These are phyloP conservation scores for Hydropsyche tenuis DNA, from an alignment of 1,140 invertebrate genomes.

Conservation along the genomic window DNA sequence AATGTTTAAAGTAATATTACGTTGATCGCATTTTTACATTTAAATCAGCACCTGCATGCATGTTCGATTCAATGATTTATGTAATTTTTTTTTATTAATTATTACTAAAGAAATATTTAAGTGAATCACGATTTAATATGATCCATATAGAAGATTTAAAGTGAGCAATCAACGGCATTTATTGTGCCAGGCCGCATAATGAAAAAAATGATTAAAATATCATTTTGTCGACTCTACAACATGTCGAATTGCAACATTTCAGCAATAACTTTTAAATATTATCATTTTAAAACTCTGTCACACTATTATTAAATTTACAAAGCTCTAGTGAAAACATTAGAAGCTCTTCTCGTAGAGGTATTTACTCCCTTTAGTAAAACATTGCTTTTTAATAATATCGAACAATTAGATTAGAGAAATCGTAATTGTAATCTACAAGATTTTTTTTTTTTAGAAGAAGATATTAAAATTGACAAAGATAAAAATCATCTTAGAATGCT, in stretches of 20 bases:
- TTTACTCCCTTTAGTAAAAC: constrained; percentile 13
- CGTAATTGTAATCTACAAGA: constrained; percentile 28
- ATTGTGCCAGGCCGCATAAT: constrained; percentile 36
- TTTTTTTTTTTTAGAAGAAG: constrained; percentile 26
- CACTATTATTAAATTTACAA: constrained; percentile 30
- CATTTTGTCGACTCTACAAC: constrained; percentile 8
- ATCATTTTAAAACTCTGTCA: constrained; percentile 1
- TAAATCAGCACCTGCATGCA: constrained; percentile 45
- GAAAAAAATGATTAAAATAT: constrained; percentile 7
- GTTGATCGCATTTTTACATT: constrained; percentile 1
- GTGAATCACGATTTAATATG: background rate
- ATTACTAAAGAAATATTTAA: constrained; percentile 18
- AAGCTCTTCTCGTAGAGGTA: constrained; percentile 38
- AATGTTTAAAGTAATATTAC: constrained; percentile 17
- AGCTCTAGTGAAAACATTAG: constrained; percentile 32
- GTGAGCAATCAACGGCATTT: constrained; percentile 42
- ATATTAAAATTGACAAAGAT: constrained; percentile 35
- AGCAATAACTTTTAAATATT: constrained; percentile 1
- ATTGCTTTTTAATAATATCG: constrained; percentile 29
- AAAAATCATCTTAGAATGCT: constrained; percentile 24
- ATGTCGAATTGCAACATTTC: background rate
- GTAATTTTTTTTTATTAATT: constrained; percentile 16
- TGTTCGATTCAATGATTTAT: constrained; percentile 2
- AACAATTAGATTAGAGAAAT: constrained; percentile 24
- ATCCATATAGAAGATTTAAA: constrained; percentile 5